Evolutionary conservation across 2,797 vertebrate species (phyloP).

Genomic region (Florisuga fusca): DNA sequence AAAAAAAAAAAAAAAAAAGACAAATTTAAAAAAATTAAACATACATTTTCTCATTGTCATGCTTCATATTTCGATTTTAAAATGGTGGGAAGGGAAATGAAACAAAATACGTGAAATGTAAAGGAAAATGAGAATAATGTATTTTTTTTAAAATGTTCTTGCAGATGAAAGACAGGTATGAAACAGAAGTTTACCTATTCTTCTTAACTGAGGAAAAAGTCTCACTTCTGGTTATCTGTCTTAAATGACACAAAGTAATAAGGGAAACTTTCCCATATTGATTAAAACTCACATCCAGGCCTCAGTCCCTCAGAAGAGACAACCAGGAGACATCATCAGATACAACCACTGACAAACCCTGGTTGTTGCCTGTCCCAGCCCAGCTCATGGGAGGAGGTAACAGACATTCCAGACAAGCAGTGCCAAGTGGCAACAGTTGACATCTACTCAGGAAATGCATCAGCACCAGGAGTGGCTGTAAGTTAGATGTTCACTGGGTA

Average conservation of each 20-base stretch:
- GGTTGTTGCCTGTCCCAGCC: rapidly evolving
- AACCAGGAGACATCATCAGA: rapidly evolving
- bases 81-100: not conserved
- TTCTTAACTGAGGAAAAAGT: not conserved
- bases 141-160: not conserved
- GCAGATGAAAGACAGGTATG: not conserved
- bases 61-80: not conserved
- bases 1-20: not conserved
- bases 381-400: rapidly evolving
- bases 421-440: not conserved
- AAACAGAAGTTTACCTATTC: not conserved
- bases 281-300: not conserved
- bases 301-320: not conserved
- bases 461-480: not conserved
- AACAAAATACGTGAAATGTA: not conserved
- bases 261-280: not conserved
- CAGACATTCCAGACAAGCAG: not conserved
- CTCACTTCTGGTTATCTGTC: not conserved
- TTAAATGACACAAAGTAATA: not conserved
- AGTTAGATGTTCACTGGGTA: not conserved
- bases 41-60: not conserved
- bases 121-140: not conserved
- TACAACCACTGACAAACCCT: not conserved
- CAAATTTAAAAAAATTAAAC: not conserved
- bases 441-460: not conserved